A percentile compares a stretch with the other conserved stretches of the same genome.
Evolutionary conservation across 1,140 invertebrate species (phyloP).

Genomic region (Ceratosolen fusciceps): DNA sequence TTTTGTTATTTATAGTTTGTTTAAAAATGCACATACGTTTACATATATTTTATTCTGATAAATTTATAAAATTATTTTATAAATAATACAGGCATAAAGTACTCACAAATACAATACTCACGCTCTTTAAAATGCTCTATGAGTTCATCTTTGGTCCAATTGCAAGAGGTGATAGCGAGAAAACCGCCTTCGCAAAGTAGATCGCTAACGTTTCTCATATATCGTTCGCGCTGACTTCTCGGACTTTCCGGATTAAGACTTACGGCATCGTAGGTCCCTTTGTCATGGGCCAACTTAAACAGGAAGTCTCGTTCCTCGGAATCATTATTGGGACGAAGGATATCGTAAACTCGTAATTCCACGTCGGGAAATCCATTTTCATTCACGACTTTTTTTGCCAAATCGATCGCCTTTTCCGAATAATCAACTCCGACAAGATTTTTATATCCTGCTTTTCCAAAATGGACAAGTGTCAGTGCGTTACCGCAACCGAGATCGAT

Average conservation of each 20-base stretch:
- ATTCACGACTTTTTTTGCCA: constrained; percentile 79
- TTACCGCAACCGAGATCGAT: constrained; percentile 91
- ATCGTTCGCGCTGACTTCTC: constrained; percentile 76
- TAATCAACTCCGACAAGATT: constrained; percentile 89
- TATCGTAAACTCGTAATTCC: constrained; percentile 76
- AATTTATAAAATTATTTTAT: too few species aligned
- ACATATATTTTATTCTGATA: too few species aligned
- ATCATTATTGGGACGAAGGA: constrained; percentile 64
- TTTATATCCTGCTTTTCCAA: constrained; percentile 82
- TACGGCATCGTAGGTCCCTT: constrained; percentile 95
- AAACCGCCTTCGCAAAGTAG: constrained; percentile 76
- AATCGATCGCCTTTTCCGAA: constrained; percentile 81
- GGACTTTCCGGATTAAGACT: constrained; percentile 82
- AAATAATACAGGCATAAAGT: too few species aligned
- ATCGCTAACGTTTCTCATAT: constrained; percentile 77
- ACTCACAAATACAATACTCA: constrained; percentile 58
- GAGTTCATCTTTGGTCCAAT: constrained; percentile 92
- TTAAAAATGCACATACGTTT: too few species aligned
- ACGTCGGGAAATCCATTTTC: constrained; percentile 72
- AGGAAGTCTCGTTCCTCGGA: constrained; percentile 70
- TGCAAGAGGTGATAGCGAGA: constrained; percentile 93
- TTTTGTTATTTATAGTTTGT: too few species aligned
- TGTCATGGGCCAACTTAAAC: constrained; percentile 84
- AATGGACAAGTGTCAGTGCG: constrained; percentile 85
- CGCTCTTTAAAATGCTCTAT: constrained; percentile 78